Base-by-base conservation (phyloP, 2,888 invertebrate species). In the Arenicola marina region DNA sequence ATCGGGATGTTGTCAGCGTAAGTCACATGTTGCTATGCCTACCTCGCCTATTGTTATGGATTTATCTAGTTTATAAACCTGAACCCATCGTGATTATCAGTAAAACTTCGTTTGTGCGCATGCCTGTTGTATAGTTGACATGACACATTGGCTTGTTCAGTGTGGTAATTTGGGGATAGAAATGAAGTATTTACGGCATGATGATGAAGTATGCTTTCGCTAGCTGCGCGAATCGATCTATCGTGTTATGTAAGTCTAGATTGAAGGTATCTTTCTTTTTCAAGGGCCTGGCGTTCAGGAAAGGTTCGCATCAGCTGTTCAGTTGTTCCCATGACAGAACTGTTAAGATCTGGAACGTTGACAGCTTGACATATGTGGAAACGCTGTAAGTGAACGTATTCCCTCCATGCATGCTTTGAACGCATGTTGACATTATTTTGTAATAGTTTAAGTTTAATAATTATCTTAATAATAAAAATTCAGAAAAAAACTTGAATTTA, bases 301-400 rank as follows among this genome's bases (percentile, higher is more conserved):
- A 88, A 79, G 90, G 91, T 70, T 90, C 92, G 2, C 93, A 94
- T 84, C 90, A 91, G 58, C 85, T 98, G 63, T 97, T 84, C 75
- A 86, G 86, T 73, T 79, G 82, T 48, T 85, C 86, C 4, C 76
- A 79, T 60, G 87, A 87, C 72, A 80, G 83, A 60, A 80, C 84
- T 46, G 90, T 96, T 0, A 94, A 95, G 87, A 90, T 95, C 62
- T 99, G 98, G 98, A 93, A 92, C 70, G 85, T 97, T 59, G 93
- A 94, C 85, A 96, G 98, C 83, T 92, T 95, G 92, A 90, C 92
- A 1, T 97, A 95, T 84, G 91, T 96, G 11, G 97, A 98, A 85
- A 93, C 93, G 58, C 86, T 97, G 87, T 92, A 78, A 81, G 85
- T 77, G 32, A 15, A 15, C n/a, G 43, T 38, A 38, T 38, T n/a